A percentile compares a stretch with the other conserved stretches of the same genome.
These are phyloP conservation scores for Engraulis encrasicolus DNA, from an alignment of 2,113 vertebrate genomes.

Conservation along the genomic window DNA sequence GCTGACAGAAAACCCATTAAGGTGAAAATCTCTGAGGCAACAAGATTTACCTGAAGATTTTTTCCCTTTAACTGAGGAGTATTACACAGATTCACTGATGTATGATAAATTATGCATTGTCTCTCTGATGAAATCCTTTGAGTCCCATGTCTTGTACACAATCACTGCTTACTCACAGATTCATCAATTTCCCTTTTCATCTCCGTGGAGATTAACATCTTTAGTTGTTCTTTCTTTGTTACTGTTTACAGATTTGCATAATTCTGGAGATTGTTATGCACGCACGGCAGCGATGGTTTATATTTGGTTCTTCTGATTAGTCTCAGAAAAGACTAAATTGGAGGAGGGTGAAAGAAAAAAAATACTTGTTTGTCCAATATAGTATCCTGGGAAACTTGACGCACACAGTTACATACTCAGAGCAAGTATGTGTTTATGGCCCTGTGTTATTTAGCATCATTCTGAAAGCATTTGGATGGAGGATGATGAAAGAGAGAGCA, in stretches of 20 bases:
- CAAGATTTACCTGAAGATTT: not conserved
- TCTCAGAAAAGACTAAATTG: not conserved
- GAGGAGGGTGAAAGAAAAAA: not conserved
- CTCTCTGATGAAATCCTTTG: not conserved
- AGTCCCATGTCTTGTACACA: not conserved
- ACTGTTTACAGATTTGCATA: not conserved
- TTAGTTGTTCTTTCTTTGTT: not conserved
- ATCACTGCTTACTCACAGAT: constrained; percentile 8
- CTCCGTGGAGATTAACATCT: constrained; percentile 21
- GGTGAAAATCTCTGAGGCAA: not conserved
- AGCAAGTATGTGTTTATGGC: not conserved
- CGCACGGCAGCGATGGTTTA: not conserved
- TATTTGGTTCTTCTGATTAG: not conserved
- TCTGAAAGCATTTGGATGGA: not conserved
- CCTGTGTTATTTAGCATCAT: not conserved
- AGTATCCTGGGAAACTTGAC: not conserved
- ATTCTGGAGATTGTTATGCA: not conserved
- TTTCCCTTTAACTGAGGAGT: not conserved
- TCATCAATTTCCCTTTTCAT: constrained; percentile 42
- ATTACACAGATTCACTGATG: constrained; percentile 2
- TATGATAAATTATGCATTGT: constrained; percentile 20
- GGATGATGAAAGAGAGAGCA: not conserved
- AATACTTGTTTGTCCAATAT: not conserved
- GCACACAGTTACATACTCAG: not conserved
- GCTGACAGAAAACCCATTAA: not conserved